Evolutionary conservation across 2,113 vertebrate species (phyloP).

Genomic region (Campylomormyrus tamandua): DNA sequence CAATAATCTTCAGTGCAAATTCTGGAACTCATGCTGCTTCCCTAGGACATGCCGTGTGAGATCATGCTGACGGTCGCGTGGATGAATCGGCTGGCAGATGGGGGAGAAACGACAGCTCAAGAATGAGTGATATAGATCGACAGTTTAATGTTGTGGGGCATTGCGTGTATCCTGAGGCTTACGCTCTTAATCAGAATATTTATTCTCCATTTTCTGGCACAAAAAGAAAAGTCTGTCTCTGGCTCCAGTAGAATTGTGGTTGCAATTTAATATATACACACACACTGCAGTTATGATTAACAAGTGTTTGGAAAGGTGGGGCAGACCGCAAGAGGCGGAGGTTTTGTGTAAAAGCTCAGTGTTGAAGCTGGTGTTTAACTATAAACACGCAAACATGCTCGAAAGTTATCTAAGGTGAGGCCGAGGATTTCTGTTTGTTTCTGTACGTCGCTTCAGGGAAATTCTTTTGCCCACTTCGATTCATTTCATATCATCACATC

Average conservation of each 20-base stretch:
- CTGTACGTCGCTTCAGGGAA: not conserved
- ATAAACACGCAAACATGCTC: not conserved
- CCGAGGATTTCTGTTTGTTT: not conserved
- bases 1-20: no score
- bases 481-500: not conserved
- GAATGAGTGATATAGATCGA: not conserved
- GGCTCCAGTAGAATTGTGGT: not conserved
- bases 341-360: not conserved
- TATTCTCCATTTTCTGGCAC: not conserved
- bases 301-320: not conserved
- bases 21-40: not conserved
- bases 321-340: not conserved
- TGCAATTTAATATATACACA: not conserved
- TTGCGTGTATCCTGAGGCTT: not conserved
- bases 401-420: not conserved
- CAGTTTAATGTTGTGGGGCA: not conserved
- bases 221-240: not conserved
- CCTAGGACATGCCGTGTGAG: not conserved
- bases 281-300: not conserved
- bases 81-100: not conserved
- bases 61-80: not conserved
- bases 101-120: not conserved
- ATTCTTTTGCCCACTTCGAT: not conserved
- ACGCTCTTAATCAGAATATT: not conserved
- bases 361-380: conserved; percentile 1